These are phyloP conservation scores for Chamaea fasciata DNA, from an alignment of 2,113 vertebrate genomes.

Conservation along the genomic window DNA sequence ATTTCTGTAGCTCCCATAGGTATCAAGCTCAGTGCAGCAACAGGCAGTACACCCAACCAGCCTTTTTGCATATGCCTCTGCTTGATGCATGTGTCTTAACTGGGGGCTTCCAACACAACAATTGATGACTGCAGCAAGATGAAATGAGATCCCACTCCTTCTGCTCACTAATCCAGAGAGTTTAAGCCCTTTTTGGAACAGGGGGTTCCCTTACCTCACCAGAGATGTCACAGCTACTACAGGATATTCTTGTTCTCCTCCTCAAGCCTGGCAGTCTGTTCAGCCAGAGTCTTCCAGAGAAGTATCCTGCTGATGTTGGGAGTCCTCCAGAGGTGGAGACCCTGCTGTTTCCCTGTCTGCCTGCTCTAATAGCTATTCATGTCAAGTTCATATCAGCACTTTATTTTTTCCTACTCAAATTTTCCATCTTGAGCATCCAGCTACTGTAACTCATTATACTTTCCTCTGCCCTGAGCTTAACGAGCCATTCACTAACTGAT, in stretches of 20 bases:
- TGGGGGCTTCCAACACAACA: not conserved
- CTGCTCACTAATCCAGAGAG: not conserved
- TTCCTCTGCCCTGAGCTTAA: not conserved
- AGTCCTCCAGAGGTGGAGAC: not conserved
- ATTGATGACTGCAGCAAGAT: not conserved
- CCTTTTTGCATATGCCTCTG: not conserved
- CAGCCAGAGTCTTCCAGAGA: not conserved
- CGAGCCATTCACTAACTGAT: not conserved
- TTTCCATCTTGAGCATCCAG: not conserved
- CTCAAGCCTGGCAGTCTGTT: not conserved
- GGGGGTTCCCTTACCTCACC: not conserved
- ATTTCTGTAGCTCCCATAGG: not conserved
- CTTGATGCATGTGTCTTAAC: not conserved
- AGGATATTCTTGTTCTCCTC: not conserved
- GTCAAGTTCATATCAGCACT: not conserved
- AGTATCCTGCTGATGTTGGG: not conserved
- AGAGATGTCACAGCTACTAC: not conserved
- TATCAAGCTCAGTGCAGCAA: accelerated
- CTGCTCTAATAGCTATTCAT: not conserved
- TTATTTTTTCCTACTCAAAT: not conserved
- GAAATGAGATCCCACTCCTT: not conserved
- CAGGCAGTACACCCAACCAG: not conserved
- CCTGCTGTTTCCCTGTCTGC: not conserved
- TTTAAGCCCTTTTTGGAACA: not conserved
- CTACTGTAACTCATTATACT: not conserved